Percentiles rank a stretch among this genome's conserved stretches.
phyloP scores from a whole-genome alignment of 2,113 vertebrate species.

The Pedetes capensis region DNA sequence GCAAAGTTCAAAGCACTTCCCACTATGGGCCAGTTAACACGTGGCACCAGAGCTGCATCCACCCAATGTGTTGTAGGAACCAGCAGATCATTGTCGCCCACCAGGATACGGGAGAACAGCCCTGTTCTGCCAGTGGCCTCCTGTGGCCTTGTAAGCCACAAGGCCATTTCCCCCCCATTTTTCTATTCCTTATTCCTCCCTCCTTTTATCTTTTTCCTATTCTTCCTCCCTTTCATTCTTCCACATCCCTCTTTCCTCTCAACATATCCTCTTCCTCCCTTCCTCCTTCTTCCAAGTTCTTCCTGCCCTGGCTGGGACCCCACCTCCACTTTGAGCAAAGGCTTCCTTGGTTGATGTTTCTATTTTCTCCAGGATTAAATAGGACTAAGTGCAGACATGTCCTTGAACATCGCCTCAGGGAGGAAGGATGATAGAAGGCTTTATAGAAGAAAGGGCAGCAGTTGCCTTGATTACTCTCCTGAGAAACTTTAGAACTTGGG shows the following conservation, averaged over 20 bases:
- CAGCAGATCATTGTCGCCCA: neutral
- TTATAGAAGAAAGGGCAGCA: constrained; percentile 28
- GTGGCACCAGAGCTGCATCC: neutral
- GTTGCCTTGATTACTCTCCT: constrained; percentile 52
- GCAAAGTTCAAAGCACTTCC: neutral
- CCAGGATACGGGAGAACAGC: neutral
- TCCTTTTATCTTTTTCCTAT: neutral
- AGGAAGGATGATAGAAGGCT: neutral
- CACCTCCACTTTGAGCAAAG: constrained; percentile 21
- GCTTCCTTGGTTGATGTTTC: neutral
- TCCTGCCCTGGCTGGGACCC: neutral
- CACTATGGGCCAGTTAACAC: neutral
- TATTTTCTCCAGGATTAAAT: constrained; percentile 40
- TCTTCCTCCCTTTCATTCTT: neutral
- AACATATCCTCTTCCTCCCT: neutral
- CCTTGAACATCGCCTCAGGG: constrained; percentile 57
- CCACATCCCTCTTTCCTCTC: neutral
- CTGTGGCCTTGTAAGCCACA: neutral
- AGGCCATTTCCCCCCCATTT: neutral
- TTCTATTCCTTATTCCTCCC: neutral
- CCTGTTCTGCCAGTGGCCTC: neutral
- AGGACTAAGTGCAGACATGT: neutral
- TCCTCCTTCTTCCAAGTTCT: neutral
- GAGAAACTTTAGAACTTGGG: constrained; percentile 57
- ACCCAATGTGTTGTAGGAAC: neutral